These are phyloP conservation scores for Neotoxoptera formosana DNA, from an alignment of 1,140 invertebrate species.

Conservation along the genomic window DNA sequence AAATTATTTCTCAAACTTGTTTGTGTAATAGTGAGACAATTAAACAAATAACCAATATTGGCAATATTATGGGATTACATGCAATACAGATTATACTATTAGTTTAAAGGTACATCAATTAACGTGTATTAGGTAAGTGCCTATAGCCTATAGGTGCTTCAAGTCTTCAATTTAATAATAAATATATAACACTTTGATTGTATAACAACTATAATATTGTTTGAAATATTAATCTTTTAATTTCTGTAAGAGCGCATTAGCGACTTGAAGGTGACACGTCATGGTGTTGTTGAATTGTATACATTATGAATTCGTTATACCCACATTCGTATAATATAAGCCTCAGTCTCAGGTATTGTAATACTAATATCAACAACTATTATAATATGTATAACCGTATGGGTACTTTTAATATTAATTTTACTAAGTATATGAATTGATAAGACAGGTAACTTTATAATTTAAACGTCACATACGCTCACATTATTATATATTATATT, in stretches of 20 bases:
- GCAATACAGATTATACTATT: no score
- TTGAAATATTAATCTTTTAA: not conserved
- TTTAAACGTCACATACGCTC: not conserved
- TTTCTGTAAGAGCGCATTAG: not conserved
- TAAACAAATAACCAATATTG: not conserved
- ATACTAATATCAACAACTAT: no score
- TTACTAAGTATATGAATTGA: no score
- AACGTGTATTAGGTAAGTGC: no score
- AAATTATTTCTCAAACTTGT: not conserved
- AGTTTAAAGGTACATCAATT: not conserved
- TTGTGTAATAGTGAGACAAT: not conserved
- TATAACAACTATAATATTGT: not conserved
- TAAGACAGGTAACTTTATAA: not conserved
- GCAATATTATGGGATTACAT: no score
- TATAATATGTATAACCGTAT: no score
- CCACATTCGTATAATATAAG: not conserved
- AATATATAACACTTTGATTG: not conserved
- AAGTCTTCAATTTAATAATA: not conserved
- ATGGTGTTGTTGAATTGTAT: not conserved
- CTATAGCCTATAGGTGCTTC: not conserved
- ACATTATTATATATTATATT: not conserved
- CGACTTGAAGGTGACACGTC: not conserved
- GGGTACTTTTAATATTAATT: no score
- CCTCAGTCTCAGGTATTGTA: not conserved
- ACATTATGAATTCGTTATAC: no score